Evolutionary conservation across 2,797 vertebrate genomes (phyloP).

Genomic region (Macroramphosus scolopax): DNA sequence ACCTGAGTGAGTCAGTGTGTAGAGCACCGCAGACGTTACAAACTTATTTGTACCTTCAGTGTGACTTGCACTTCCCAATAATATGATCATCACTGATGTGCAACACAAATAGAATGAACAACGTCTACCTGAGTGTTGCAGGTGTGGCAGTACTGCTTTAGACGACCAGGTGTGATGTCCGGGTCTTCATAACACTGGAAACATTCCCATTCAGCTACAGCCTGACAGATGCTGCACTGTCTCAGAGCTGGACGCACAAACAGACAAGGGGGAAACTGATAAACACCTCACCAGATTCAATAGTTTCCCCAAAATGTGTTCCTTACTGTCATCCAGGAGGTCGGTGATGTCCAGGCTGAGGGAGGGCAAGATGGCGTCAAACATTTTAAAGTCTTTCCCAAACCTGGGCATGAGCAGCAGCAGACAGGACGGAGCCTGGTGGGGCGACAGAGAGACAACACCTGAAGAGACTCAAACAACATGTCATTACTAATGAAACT

Average conservation of each 20-base stretch:
- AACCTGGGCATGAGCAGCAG: constrained; percentile 85
- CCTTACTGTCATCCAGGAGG: constrained; percentile 84
- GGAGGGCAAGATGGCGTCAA: constrained; percentile 81
- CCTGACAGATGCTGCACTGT: constrained; percentile 85
- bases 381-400: constrained; percentile 87
- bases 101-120: neutral
- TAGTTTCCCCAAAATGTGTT: too few relatives aligned
- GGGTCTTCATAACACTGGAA: constrained; percentile 79
- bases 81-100: too few relatives aligned
- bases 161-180: constrained; percentile 77
- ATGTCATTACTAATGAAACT: too few relatives aligned
- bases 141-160: constrained; percentile 83
- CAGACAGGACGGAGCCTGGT: constrained; percentile 83
- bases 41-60: too few relatives aligned
- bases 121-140: constrained; percentile 78
- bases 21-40: too few relatives aligned
- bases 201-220: constrained; percentile 81
- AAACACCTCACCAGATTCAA: too few relatives aligned
- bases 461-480: too few relatives aligned
- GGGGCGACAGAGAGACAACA: neutral
- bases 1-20: constrained; percentile 75
- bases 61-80: too few relatives aligned
- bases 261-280: neutral
- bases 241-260: constrained; percentile 69
- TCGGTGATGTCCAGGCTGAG: constrained; percentile 84